These are phyloP conservation scores for Glomeris maerens DNA, from an alignment of 1,140 invertebrate genomes.

Conservation along the genomic window DNA sequence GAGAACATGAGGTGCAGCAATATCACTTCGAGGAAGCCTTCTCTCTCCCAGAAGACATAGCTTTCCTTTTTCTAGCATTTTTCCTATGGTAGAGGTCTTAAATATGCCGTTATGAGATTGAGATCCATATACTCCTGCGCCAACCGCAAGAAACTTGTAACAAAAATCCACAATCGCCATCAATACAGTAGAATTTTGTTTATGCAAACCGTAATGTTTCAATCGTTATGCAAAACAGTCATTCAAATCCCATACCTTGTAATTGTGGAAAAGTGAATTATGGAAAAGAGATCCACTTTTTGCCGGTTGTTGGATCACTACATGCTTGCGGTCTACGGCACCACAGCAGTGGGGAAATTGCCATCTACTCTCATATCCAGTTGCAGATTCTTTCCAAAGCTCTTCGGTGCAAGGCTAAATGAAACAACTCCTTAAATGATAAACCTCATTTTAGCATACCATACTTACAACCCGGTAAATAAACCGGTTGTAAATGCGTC, in stretches of 20 bases:
- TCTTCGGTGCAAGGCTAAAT: too few species aligned
- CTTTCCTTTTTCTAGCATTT: constrained; percentile 12
- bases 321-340: constrained; percentile 22
- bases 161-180: constrained; percentile 17
- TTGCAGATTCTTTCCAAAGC: constrained; percentile 11
- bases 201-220: constrained; percentile 8
- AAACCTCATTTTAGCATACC: too few species aligned
- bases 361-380: constrained; percentile 18
- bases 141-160: constrained; percentile 18
- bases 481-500: too few species aligned
- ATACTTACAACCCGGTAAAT: too few species aligned
- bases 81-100: constrained; percentile 8
- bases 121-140: constrained; percentile 19
- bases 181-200: constrained; percentile 11
- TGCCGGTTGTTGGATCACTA: constrained; percentile 18
- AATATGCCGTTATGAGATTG: constrained; percentile 18
- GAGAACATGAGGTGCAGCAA: constrained; percentile 22
- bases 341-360: constrained; percentile 22
- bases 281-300: constrained; percentile 18
- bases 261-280: constrained; percentile 21
- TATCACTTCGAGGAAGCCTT: constrained; percentile 15
- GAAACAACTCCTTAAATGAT: too few species aligned
- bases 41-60: constrained; percentile 14
- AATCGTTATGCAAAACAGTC: background rate
- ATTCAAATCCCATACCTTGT: constrained; percentile 14